Conservation (phyloP, 2,888 invertebrate genomes). For the Drosophila mettleri region DNA sequence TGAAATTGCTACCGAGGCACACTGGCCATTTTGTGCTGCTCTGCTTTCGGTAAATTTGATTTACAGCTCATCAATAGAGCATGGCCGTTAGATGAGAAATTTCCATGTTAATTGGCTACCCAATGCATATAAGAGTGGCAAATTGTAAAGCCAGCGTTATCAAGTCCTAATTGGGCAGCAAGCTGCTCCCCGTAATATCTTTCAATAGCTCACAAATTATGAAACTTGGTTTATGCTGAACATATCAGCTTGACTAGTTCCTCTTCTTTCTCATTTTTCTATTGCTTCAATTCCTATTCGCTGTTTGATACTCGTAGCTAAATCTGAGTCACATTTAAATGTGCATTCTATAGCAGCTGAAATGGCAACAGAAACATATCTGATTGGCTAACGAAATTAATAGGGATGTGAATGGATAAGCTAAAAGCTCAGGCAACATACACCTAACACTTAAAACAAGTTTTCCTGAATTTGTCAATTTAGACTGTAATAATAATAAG, state of each 20-base stretch:
- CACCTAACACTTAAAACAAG: too few relatives aligned
- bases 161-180: constrained; percentile 42
- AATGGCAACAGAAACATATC: not conserved
- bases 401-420: too few relatives aligned
- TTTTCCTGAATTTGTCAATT: too few relatives aligned
- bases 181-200: constrained; percentile 27
- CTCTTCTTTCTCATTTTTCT: not conserved
- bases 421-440: too few relatives aligned
- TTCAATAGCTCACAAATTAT: constrained; percentile 21
- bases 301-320: not conserved
- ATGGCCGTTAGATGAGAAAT: constrained; percentile 47
- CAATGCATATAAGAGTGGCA: constrained; percentile 49
- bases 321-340: not conserved
- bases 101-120: constrained; percentile 70
- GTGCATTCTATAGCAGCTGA: not conserved
- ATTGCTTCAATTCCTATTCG: not conserved
- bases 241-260: not conserved
- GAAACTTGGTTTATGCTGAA: constrained; percentile 18
- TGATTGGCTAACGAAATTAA: not conserved
- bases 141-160: constrained; percentile 53
- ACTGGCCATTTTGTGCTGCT: constrained; percentile 12
- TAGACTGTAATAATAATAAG: too few relatives aligned
- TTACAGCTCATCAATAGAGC: constrained; percentile 65
- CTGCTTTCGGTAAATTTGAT: constrained; percentile 62
- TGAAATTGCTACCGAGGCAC: constrained; percentile 17